Evolutionary conservation across 2,113 vertebrate species (phyloP), one percentile per base, ranked within the genome.

Genomic region (Meles meles): DNA sequence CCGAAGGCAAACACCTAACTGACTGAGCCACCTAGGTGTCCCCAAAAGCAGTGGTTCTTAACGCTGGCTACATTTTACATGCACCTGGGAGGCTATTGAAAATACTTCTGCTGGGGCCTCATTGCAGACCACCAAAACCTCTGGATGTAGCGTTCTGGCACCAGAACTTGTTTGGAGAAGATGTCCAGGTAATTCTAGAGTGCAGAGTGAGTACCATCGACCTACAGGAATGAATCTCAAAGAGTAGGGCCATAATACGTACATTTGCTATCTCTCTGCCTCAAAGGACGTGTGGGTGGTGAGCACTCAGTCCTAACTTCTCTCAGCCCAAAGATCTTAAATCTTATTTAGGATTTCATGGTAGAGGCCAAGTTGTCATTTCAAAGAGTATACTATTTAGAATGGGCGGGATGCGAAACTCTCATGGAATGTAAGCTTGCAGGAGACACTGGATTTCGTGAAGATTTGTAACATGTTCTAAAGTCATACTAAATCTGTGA

Each of bases 291-390:
- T 85, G 37, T 77, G 52, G 21, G 14, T 90, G 37, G 47, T 93
- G 29, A 96, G 11, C 29, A 69, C 42, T 94, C 47, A 81, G 13
- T 85, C 34, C 49, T 82, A 71, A 88, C 65, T 90, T 82, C 20
- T 95, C 74, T 92, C 87, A 37, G 59, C 76, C 44, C 61, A 86
- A 85, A 95, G 72, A 93, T 83, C 25, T 86, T 93, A 27, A 11
- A 95, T 97, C n/a, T 98, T 93, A 94, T 95, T 97, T 97, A 97
- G 94, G 77, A 95, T 96, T 93, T 94, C 82, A 95, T 86, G 44
- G 44, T 67, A 84, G 44, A 85, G 65, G n/a, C 18, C 94, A 94
- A 96, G 94, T 77, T 93, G 37, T 85, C 76, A 90, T 88, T 96
- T 96, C 47, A 77, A 97, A 97, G 13, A 96, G 29, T 74, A 83